Evolutionary conservation across 2,888 invertebrate genomes (phyloP).

Genomic region (Epistrophe eligans): DNA sequence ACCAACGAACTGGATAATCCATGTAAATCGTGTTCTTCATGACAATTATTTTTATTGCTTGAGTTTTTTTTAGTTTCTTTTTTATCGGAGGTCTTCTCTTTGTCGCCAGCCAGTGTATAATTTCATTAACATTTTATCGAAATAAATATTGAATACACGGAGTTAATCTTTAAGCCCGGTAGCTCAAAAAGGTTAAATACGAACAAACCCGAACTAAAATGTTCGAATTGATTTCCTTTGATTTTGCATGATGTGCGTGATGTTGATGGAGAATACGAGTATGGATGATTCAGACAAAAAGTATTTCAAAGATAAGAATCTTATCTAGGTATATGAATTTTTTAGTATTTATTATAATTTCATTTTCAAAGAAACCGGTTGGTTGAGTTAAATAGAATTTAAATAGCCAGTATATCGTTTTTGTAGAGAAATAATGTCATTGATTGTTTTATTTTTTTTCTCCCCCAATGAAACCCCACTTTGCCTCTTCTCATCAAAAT

Average conservation of each 20-base stretch:
- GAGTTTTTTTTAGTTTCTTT: not conserved
- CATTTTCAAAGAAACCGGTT: slow-evolving; percentile 37
- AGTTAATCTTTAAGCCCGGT: slow-evolving; percentile 19
- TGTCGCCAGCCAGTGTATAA: not conserved
- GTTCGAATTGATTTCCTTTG: slow-evolving; percentile 19
- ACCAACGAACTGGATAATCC: slow-evolving; percentile 44
- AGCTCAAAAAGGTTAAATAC: not conserved
- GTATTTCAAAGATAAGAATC: slow-evolving; percentile 55
- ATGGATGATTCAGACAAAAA: slow-evolving; percentile 35
- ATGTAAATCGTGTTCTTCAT: slow-evolving; percentile 69
- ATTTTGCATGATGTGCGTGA: slow-evolving; percentile 37
- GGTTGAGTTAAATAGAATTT: slow-evolving; percentile 32
- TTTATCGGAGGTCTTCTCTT: not conserved
- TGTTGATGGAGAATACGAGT: not conserved
- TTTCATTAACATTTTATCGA: slow-evolving; percentile 33
- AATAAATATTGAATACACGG: slow-evolving; percentile 26
- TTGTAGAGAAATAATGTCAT: slow-evolving; percentile 19
- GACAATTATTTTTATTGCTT: slow-evolving; percentile 23
- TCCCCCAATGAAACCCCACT: not conserved
- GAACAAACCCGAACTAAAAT: slow-evolving; percentile 4
- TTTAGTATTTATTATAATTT: slow-evolving; percentile 21
- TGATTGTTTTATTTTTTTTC: slow-evolving; percentile 21
- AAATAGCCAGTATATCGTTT: slow-evolving; percentile 19
- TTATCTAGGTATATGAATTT: slow-evolving; percentile 53
- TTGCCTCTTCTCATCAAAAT: not conserved